Evolutionary conservation across 2,797 vertebrate genomes (phyloP).

Genomic region (Dendrocincla tyrannina): DNA sequence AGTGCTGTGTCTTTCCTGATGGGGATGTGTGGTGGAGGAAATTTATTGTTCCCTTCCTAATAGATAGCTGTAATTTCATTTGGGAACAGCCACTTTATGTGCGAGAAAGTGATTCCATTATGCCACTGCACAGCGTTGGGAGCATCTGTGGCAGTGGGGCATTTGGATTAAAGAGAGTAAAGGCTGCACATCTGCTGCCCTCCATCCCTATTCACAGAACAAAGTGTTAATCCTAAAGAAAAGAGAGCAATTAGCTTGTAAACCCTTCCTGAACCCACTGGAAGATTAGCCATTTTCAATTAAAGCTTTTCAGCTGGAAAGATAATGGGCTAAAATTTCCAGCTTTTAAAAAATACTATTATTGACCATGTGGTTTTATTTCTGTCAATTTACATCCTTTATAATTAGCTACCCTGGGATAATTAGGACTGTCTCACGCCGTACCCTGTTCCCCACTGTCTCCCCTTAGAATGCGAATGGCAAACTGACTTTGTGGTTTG

Average conservation of each 20-base stretch:
- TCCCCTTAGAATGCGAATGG: not conserved
- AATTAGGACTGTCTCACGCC: not conserved
- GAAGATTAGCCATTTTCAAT: conserved; percentile 72
- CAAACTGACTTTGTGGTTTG: not conserved
- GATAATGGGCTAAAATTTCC: conserved; percentile 56
- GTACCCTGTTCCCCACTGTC: not conserved
- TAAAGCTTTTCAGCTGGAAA: conserved; percentile 66
- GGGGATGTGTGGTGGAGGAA: not conserved
- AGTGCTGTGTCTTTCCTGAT: not conserved
- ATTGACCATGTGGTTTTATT: conserved; percentile 54
- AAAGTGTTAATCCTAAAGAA: conserved; percentile 52
- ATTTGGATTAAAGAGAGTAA: conserved; percentile 41
- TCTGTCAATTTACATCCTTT: conserved; percentile 31
- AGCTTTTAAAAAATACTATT: conserved; percentile 44
- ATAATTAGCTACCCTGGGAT: conserved; percentile 34
- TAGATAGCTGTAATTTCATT: conserved; percentile 53
- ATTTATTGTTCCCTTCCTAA: conserved; percentile 56
- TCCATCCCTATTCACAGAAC: conserved; percentile 32
- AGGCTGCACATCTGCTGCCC: conserved; percentile 54
- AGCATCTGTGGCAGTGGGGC: conserved; percentile 26
- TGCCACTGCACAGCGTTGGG: not conserved
- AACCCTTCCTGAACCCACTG: conserved; percentile 57
- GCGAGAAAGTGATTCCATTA: conserved; percentile 5
- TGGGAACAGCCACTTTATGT: not conserved
- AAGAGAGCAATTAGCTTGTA: conserved; percentile 64